Evolutionary conservation across 2,113 vertebrate species (phyloP), one percentile per base, ranked within the genome.

Genomic region (Sylvietta virens): DNA sequence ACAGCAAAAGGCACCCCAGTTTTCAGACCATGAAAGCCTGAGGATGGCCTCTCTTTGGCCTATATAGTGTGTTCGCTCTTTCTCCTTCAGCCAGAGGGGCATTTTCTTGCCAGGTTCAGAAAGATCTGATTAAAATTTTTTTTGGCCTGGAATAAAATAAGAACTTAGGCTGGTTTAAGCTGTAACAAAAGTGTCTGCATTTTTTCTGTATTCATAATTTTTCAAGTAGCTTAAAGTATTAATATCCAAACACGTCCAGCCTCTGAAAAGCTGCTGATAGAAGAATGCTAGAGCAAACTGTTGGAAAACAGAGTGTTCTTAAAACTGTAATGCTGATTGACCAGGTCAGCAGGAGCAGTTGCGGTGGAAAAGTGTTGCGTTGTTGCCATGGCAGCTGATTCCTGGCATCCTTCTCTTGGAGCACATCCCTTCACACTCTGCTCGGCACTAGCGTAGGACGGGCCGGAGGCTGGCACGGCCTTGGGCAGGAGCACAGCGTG

Each of bases 181-280:
- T 65, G 24, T 71, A 95, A 94, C 88, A 90, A 82, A 76, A 81
- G 10, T 42, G 79, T 69, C 88, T 94, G 89, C 76, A 71, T 77
- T 91, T 95, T 92, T 97, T 80, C 76, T 88, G 70, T 78, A 79
- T 56, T 90, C 56, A 20, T 83, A 91, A 93, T 80, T 95, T 73
- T 37, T 57, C 88, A 94, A 95, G 86, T 66, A 86, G 87, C 91
- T 93, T 84, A 89, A 69, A 74, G 71, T 85, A 92, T 91, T 96
- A 95, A 84, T 65, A 90, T n/a, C 37, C 66, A 62, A 76, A 66
- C 7, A 85, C 69, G 90, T 83, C 51, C 66, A 72, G 54, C n/a
- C 69, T 50, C 40, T 40, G 58, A 61, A 76, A 94, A 96, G 31
- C 67, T 56, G 54, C n/a, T 74, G 50, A 85, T 65, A 77, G 53